These are phyloP conservation scores for Nycticryphes semicollaris DNA, from an alignment of 2,113 vertebrate genomes.

Conservation along the genomic window DNA sequence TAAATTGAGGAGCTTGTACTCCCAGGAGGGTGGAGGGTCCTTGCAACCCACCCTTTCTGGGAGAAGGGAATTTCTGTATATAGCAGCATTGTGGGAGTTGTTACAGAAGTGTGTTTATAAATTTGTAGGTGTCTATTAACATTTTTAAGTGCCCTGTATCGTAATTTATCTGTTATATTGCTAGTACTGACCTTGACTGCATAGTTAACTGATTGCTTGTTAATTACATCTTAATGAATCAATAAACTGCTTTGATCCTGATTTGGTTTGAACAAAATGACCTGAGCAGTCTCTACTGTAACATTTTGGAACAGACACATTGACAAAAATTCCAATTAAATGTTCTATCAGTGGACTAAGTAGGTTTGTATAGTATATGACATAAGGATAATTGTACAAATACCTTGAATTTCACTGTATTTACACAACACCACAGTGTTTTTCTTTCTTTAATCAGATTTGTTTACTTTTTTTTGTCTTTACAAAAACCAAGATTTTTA, in stretches of 20 bases:
- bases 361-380: not conserved
- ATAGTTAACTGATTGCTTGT: not conserved
- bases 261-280: not conserved
- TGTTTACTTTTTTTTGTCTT: not conserved
- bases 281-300: not conserved
- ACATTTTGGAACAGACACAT: not conserved
- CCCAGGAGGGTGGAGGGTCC: not conserved
- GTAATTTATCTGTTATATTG: not conserved
- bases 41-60: not conserved
- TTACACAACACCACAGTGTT: not conserved
- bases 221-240: not conserved
- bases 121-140: not conserved
- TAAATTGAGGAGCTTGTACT: not conserved
- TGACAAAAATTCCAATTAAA: not conserved
- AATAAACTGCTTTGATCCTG: not conserved
- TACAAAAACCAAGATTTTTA: not conserved
- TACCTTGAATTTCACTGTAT: not conserved
- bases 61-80: not conserved
- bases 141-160: not conserved
- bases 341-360: not conserved
- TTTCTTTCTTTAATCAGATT: not conserved
- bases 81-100: not conserved
- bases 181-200: not conserved
- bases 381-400: not conserved
- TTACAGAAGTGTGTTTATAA: not conserved